Evolutionary conservation across 2,797 vertebrate genomes (phyloP).

Genomic region (Microtus obscurus): DNA sequence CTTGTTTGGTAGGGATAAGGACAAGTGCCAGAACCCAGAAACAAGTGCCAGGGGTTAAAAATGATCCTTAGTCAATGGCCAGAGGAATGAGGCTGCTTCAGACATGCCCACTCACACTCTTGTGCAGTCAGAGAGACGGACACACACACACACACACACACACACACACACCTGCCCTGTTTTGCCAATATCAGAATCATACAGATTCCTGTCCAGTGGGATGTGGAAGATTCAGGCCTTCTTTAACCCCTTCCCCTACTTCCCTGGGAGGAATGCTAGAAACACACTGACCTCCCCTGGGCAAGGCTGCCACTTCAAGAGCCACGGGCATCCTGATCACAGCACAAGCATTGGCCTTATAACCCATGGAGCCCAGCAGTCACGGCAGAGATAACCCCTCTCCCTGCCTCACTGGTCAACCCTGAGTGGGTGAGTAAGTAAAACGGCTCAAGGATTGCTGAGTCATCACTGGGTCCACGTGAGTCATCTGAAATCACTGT

Average conservation of each 20-base stretch:
- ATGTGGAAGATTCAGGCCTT: not conserved
- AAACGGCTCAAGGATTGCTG: not conserved
- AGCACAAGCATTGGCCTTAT: not conserved
- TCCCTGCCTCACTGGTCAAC: not conserved
- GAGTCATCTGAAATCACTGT: conserved; percentile 18
- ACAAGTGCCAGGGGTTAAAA: not conserved
- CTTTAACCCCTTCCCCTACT: not conserved
- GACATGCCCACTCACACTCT: not conserved
- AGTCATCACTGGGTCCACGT: not conserved
- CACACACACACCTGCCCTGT: not conserved
- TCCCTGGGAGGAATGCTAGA: not conserved
- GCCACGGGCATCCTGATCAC: not conserved
- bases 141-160: not conserved
- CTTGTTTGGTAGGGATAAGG: not conserved
- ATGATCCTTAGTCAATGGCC: not conserved
- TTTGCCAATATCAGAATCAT: not conserved
- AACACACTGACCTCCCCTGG: not conserved
- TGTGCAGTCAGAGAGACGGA: not conserved
- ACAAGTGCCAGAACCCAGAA: not conserved
- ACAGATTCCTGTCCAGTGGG: not conserved
- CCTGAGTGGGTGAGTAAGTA: not conserved
- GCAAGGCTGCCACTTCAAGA: not conserved
- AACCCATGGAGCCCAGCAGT: not conserved
- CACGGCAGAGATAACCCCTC: not conserved
- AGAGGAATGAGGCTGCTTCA: not conserved